Conservation (phyloP, 2,888 invertebrate species). For the Gisinianus flammeolus region DNA sequence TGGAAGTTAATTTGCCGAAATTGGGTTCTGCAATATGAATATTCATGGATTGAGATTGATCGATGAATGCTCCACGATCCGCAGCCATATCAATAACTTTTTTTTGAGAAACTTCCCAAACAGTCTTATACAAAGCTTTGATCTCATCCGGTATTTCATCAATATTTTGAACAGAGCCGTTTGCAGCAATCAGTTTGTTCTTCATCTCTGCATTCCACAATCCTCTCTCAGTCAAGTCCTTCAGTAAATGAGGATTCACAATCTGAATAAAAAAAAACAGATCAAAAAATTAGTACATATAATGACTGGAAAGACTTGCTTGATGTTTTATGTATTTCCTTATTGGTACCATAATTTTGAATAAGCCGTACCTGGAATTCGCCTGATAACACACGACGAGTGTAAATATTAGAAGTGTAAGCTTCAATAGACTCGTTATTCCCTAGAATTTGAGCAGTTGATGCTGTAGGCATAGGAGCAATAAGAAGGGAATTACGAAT, state of each 20-base stretch:
- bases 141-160: conserved; percentile 82
- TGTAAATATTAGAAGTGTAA: conserved; percentile 97
- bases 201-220: conserved; percentile 97
- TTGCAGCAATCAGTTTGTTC: conserved; percentile 85
- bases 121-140: conserved; percentile 90
- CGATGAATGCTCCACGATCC: conserved; percentile 96
- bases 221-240: conserved; percentile 87
- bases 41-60: conserved; percentile 98
- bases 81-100: conserved; percentile 95
- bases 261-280: conserved; percentile 67
- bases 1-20: conserved; percentile 91
- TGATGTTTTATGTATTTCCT: no score
- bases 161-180: conserved; percentile 92
- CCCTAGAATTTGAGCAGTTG: conserved; percentile 98
- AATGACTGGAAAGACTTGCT: no score
- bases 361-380: conserved; percentile 76
- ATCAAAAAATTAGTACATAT: background rate
- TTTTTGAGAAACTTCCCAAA: conserved; percentile 96
- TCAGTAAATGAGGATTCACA: conserved; percentile 93
- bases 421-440: conserved; percentile 99
- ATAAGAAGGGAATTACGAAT: conserved; percentile 89
- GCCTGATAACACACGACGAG: conserved; percentile 89
- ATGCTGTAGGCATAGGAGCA: conserved; percentile 99
- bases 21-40: conserved; percentile 95
- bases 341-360: no score